Base-by-base conservation (phyloP, 2,113 vertebrate species). In the Phoxinus phoxinus region DNA sequence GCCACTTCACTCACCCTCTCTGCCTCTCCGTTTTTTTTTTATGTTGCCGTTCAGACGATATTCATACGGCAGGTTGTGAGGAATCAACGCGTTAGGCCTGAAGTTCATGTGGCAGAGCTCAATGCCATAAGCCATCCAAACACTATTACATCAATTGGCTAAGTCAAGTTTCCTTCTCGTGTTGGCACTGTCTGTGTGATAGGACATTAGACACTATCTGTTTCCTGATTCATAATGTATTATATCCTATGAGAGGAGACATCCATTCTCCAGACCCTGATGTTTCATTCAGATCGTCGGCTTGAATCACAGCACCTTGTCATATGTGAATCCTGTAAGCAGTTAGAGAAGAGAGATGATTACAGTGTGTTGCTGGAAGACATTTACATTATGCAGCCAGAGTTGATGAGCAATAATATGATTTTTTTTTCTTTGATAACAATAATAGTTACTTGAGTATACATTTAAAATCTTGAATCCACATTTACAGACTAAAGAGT, bases 131-230 rank as follows among this genome's bases (percentile, higher is more conserved):
- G 77, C 81, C 76, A 86, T 88, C 87, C 88, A 89, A 89, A 86
- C 85, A 86, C 86, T 86, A 84, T 87, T 79, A 86, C 76, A 86
- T 89, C 84, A 88, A 86, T 87, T 84, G 86, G 58, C 67, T 89
- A 73, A 89, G 81, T 88, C 77, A 87, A 85, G 74, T 74, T 86
- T 74, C 25, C 37, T 59, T 85, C 71, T 69, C 56, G 44, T 74
- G 61, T 85, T 86, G 82, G 85, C 86, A 74, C 63, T 83, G 78
- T 89, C 69, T 81, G 79, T 23, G n/a, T 67, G 85, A 75, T 82
- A 83, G 83, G 84, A 67, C 77, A 51, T 67, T 58, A 69, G 44
- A 85, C 78, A 78, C 75, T 78, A 86, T 87, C 83, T 87, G 48
- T 87, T 73, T 75, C 79, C 79, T 74, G 80, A 77, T 73, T 81